These are phyloP conservation scores for Acanthosepion pharaonis DNA, from an alignment of 2,888 invertebrate genomes.

Conservation along the genomic window DNA sequence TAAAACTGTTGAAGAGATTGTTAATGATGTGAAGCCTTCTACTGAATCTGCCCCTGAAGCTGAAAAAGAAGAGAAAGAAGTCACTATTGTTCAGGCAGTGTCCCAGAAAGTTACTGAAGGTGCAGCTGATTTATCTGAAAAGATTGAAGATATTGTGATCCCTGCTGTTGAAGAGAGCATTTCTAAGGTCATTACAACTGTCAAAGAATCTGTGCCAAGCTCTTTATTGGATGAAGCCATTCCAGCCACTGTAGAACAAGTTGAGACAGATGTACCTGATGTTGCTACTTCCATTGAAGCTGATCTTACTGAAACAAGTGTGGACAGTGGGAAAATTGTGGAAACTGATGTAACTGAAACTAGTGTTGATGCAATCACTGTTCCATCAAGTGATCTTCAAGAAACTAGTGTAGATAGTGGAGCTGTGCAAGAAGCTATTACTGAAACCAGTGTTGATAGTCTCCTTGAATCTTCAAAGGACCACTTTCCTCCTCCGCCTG, in stretches of 20 bases:
- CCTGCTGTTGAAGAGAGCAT: conserved; percentile 36
- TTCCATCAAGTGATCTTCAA: neutral
- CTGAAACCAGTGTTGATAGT: conserved; percentile 42
- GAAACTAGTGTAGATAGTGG: conserved; percentile 43
- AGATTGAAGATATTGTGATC: neutral
- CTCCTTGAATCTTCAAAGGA: neutral
- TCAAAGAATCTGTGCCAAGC: neutral
- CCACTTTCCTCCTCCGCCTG: conserved; percentile 40
- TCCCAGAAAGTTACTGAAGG: conserved; percentile 25
- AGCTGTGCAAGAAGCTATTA: neutral
- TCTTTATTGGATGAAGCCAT: neutral
- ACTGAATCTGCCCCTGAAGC: neutral
- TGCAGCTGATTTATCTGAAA: neutral
- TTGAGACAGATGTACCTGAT: neutral
- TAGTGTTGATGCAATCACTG: conserved; percentile 24
- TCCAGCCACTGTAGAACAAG: neutral
- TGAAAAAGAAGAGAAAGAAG: neutral
- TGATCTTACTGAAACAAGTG: conserved; percentile 37
- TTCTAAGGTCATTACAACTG: conserved; percentile 4
- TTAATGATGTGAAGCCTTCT: neutral
- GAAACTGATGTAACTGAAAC: conserved; percentile 38
- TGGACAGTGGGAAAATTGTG: neutral
- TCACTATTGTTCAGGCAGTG: neutral
- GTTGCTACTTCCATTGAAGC: conserved; percentile 33
- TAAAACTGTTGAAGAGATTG: conserved; percentile 4